Conservation (phyloP, 2,113 vertebrate species). For the Odontesthes bonariensis region DNA sequence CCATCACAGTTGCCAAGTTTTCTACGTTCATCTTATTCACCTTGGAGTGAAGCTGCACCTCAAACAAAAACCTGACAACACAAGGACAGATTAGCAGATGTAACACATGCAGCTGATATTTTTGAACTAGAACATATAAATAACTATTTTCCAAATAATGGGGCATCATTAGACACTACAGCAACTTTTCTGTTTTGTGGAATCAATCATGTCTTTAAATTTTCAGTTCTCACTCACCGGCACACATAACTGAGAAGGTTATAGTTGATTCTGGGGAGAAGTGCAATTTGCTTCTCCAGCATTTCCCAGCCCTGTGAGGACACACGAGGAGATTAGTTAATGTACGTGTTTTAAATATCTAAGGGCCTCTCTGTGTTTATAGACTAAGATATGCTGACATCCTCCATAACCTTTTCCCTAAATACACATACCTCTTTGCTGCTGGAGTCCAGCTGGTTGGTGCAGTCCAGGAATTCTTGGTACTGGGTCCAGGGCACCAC, state of each 20-base stretch:
- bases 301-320: constrained; percentile 85
- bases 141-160: no score
- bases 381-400: background rate
- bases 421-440: constrained; percentile 79
- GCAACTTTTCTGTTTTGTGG: no score
- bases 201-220: background rate
- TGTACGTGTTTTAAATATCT: background rate
- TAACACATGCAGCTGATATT: background rate
- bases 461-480: constrained; percentile 92
- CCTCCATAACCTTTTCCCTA: background rate
- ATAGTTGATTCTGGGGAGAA: constrained; percentile 91
- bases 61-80: constrained; percentile 89
- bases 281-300: constrained; percentile 88
- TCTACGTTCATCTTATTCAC: constrained; percentile 99
- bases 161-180: no score
- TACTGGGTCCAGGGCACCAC: constrained; percentile 95
- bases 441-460: constrained; percentile 78
- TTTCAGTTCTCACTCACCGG: constrained; percentile 82
- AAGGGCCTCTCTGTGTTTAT: background rate
- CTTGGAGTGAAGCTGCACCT: constrained; percentile 89
- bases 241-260: constrained; percentile 95
- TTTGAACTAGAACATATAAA: no score
- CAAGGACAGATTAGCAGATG: background rate
- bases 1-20: constrained; percentile 96
- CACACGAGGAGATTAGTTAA: constrained; percentile 3